Evolutionary conservation across 2,888 invertebrate genomes (phyloP).

Genomic region (Saturnia japonica): DNA sequence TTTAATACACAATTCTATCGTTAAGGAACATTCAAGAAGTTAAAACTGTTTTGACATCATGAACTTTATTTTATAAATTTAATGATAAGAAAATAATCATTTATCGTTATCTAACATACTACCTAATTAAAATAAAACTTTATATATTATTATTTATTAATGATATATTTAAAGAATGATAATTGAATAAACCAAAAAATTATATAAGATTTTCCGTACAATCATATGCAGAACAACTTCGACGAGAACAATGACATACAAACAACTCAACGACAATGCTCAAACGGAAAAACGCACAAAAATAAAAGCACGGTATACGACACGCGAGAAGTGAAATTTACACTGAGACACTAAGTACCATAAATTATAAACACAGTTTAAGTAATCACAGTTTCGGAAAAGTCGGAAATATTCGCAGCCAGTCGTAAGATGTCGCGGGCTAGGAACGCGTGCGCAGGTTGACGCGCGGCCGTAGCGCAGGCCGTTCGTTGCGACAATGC

Average conservation of each 20-base stretch:
- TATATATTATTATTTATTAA: not conserved
- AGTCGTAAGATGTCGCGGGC: constrained; percentile 12
- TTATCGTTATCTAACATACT: not conserved
- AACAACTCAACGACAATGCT: constrained; percentile 16
- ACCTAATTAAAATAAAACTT: not conserved
- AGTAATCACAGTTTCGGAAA: constrained; percentile 38
- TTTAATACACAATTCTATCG: too few relatives aligned
- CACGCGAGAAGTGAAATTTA: constrained; percentile 42
- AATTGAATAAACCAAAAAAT: not conserved
- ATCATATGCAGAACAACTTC: not conserved
- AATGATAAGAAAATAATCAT: not conserved
- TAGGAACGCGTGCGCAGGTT: constrained; percentile 60
- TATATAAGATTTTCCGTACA: not conserved
- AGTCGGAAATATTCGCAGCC: constrained; percentile 23
- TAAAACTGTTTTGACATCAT: not conserved
- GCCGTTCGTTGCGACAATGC: constrained; percentile 76
- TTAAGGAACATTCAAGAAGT: not conserved
- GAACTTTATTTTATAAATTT: not conserved
- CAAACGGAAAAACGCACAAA: constrained; percentile 16
- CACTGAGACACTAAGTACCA: constrained; percentile 21
- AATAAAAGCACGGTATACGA: constrained; percentile 28
- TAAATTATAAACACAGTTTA: constrained; percentile 8
- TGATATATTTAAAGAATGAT: not conserved
- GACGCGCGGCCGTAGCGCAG: constrained; percentile 72
- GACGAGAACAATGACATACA: constrained; percentile 21